Evolutionary conservation across 2,113 vertebrate species (phyloP).

Genomic region (Gnathonemus echidnorhynchus): DNA sequence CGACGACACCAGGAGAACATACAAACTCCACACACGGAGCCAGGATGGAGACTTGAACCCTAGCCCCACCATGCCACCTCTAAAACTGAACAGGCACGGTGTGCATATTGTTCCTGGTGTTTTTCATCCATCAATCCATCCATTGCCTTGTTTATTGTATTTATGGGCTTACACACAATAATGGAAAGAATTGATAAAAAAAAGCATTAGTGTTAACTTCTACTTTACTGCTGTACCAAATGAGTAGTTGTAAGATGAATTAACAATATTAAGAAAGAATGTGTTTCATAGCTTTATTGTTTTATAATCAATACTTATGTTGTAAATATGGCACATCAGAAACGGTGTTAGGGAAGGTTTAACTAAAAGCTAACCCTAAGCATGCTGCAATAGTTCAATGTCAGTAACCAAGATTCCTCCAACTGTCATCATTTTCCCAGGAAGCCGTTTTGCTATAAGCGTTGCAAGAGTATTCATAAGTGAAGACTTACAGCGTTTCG

Average conservation of each 20-base stretch:
- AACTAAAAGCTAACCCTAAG: not conserved
- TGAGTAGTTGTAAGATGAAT: not conserved
- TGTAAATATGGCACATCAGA: not conserved
- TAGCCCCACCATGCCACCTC: not conserved
- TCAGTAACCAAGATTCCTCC: not conserved
- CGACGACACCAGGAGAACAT: not conserved
- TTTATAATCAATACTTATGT: not conserved
- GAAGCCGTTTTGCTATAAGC: not conserved
- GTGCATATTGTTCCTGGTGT: not conserved
- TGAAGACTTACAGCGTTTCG: not conserved
- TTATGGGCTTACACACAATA: not conserved
- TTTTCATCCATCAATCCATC: not conserved
- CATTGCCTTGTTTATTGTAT: not conserved
- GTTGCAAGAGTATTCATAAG: not conserved
- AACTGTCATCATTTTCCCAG: not conserved
- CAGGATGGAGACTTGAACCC: not conserved
- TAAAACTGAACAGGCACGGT: not conserved
- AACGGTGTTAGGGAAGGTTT: not conserved
- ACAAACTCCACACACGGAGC: not conserved
- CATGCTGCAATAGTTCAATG: not conserved
- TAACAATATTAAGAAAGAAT: not conserved
- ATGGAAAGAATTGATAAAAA: not conserved
- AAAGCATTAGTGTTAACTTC: not conserved
- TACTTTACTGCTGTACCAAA: not conserved
- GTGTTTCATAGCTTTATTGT: not conserved